These are phyloP conservation scores for Apamea anceps DNA, from an alignment of 2,888 invertebrate species.

Conservation along the genomic window DNA sequence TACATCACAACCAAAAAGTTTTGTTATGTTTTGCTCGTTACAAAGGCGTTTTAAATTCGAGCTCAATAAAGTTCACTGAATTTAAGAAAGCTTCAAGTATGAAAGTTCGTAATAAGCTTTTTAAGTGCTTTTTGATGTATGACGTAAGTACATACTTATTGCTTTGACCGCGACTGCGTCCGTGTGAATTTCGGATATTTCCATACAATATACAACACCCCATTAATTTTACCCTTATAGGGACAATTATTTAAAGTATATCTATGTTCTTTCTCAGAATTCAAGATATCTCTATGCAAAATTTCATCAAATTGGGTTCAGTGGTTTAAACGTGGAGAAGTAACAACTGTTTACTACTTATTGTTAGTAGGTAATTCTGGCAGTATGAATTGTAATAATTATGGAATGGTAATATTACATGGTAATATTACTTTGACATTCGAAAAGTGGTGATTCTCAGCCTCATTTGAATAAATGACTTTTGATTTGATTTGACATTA, in stretches of 20 bases:
- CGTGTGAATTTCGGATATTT: neutral
- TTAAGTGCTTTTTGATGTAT: conserved; percentile 1
- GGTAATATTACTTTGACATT: no score
- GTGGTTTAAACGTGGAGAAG: neutral
- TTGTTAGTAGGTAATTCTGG: neutral
- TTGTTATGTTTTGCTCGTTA: conserved; percentile 28
- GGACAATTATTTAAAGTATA: neutral
- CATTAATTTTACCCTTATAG: no score
- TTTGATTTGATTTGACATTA: no score
- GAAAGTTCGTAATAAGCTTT: conserved; percentile 20
- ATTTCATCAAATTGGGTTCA: neutral
- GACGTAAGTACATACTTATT: neutral
- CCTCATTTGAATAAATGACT: no score
- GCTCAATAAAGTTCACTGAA: conserved; percentile 56
- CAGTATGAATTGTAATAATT: neutral
- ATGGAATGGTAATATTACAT: no score
- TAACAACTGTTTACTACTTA: neutral
- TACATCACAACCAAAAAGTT: conserved; percentile 26
- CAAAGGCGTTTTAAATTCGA: conserved; percentile 25
- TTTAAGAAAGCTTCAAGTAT: conserved; percentile 37
- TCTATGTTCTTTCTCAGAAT: neutral
- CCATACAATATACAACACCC: neutral
- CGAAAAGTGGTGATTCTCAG: no score
- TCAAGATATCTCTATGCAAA: neutral
- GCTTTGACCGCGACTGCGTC: neutral